Evolutionary conservation across 2,888 invertebrate species (phyloP).

Genomic region (Dorcus parallelipipedus): DNA sequence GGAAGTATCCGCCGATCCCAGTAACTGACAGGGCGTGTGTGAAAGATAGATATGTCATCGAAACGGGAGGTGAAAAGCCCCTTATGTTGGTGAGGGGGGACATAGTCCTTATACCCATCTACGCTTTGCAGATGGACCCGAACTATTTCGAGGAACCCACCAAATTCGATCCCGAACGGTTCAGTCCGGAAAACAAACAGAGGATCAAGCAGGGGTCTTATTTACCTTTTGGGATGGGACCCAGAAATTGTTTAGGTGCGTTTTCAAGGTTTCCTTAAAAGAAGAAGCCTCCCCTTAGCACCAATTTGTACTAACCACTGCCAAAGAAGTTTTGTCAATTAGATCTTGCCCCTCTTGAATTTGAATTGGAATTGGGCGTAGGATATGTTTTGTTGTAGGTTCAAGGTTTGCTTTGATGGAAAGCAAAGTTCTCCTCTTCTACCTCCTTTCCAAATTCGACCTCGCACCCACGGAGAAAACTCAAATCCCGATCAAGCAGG

Average conservation of each 20-base stretch:
- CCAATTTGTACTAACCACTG: too few relatives aligned
- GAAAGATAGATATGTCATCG: too few relatives aligned
- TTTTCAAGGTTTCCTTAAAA: too few relatives aligned
- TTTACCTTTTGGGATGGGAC: slow-evolving; percentile 51
- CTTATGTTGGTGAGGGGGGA: slow-evolving; percentile 20
- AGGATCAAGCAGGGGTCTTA: slow-evolving; percentile 47
- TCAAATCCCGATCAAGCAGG: neutral
- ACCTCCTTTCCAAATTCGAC: slow-evolving; percentile 33
- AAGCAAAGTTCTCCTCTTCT: slow-evolving; percentile 31
- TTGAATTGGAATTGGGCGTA: too few relatives aligned
- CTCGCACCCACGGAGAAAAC: slow-evolving; percentile 31
- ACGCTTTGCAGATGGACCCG: slow-evolving; percentile 34
- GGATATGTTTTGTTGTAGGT: too few relatives aligned
- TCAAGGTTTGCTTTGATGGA: slow-evolving; percentile 38
- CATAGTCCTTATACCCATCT: slow-evolving; percentile 30
- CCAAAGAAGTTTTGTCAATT: too few relatives aligned
- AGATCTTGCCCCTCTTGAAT: too few relatives aligned
- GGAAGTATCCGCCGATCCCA: slow-evolving; percentile 32
- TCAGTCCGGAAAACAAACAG: slow-evolving; percentile 54
- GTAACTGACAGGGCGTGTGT: slow-evolving; percentile 28
- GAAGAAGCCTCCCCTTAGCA: too few relatives aligned
- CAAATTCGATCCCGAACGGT: slow-evolving; percentile 40
- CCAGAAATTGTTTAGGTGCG: slow-evolving; percentile 59
- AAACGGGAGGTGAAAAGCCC: slow-evolving; percentile 23
- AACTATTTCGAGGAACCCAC: slow-evolving; percentile 34